Evolutionary conservation across 1,140 invertebrate species (phyloP).

Genomic region (Trialeurodes vaporariorum): DNA sequence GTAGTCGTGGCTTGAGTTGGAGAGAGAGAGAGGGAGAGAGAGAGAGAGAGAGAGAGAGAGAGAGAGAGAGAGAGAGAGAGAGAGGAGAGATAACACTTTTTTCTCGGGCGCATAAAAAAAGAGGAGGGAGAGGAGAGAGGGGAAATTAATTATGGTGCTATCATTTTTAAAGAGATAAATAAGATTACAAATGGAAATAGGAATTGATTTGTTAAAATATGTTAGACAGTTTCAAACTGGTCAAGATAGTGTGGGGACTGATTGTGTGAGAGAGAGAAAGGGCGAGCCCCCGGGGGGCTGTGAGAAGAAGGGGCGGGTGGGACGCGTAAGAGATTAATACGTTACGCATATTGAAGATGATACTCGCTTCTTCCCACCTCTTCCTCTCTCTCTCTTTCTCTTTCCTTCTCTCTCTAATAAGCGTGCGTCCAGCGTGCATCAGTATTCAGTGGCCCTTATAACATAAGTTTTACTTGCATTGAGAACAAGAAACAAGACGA

Average conservation of each 20-base stretch:
- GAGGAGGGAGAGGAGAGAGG: not conserved
- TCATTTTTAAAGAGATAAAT: not conserved
- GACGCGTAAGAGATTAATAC: not conserved
- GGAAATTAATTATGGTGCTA: not conserved
- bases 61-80: not conserved
- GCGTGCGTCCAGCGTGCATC: too few relatives aligned
- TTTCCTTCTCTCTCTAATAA: too few relatives aligned
- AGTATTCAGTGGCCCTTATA: too few relatives aligned
- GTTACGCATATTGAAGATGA: not conserved
- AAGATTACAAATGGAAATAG: not conserved
- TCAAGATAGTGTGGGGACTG: not conserved
- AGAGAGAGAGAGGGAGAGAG: too few relatives aligned
- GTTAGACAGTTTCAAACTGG: not conserved
- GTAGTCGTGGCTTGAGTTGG: too few relatives aligned
- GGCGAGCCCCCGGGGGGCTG: not conserved
- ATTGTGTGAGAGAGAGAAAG: too few relatives aligned
- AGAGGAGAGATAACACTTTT: not conserved
- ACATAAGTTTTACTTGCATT: too few relatives aligned
- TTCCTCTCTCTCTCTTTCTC: too few relatives aligned
- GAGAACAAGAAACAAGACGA: too few relatives aligned
- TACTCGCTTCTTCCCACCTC: not conserved
- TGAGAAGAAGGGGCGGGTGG: not conserved
- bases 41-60: too few relatives aligned
- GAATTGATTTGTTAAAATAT: slow-evolving; percentile 1
- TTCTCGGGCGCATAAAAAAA: not conserved